phyloP scores from a whole-genome alignment of 2,113 vertebrate genomes.

The Apteryx owenii region DNA sequence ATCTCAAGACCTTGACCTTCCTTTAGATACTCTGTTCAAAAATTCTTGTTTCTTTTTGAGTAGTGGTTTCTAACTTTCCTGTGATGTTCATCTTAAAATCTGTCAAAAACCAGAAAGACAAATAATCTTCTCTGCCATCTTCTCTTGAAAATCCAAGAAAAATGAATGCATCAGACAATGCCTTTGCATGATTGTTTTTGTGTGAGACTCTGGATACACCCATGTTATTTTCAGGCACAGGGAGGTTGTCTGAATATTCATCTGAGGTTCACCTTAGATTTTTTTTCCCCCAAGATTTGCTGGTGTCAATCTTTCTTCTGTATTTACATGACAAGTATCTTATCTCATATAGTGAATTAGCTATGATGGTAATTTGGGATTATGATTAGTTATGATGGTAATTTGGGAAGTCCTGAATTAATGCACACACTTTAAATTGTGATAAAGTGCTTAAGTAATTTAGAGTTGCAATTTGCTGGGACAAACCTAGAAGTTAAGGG shows the following conservation, averaged over 20 bases:
- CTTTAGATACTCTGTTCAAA: background rate
- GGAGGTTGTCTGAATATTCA: background rate
- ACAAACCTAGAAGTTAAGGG: background rate
- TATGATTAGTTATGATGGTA: background rate
- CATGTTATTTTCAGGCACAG: background rate
- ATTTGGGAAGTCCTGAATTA: constrained; percentile 9
- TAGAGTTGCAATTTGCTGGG: background rate
- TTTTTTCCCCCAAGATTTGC: background rate
- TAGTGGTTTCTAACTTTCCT: background rate
- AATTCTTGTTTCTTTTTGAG: background rate
- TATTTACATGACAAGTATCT: background rate
- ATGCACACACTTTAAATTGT: background rate
- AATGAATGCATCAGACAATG: background rate
- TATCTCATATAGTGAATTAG: background rate
- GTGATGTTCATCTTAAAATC: background rate
- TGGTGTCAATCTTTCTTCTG: constrained; percentile 1
- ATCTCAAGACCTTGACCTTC: background rate
- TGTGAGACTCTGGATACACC: background rate
- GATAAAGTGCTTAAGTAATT: background rate
- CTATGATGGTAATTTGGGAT: background rate
- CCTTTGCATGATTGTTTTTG: background rate
- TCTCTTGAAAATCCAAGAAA: background rate
- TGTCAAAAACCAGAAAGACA: background rate
- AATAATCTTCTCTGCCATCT: constrained; percentile 5
- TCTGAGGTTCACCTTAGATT: background rate